Conservation (phyloP, 2,797 vertebrate species). For the Argyrosomus regius region DNA sequence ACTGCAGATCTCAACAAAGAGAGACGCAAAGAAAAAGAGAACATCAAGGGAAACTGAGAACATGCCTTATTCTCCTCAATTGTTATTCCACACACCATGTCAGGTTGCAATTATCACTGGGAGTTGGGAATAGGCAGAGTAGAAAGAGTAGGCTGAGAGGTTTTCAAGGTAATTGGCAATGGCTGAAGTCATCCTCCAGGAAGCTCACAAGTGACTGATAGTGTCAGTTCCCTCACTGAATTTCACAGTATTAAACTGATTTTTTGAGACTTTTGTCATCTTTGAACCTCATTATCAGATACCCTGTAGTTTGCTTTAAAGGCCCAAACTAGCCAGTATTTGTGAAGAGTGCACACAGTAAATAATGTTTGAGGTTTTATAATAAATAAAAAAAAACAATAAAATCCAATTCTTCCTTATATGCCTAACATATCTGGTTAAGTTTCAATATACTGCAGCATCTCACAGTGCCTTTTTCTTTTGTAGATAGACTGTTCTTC, state of each 20-base stretch:
- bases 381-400: neutral
- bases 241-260: constrained; percentile 5
- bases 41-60: constrained; percentile 58
- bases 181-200: constrained; percentile 53
- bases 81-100: constrained; percentile 73
- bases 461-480: neutral
- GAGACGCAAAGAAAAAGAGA: constrained; percentile 54
- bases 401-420: neutral
- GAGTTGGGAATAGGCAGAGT: constrained; percentile 57
- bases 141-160: constrained; percentile 51
- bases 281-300: constrained; percentile 33
- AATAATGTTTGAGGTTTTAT: neutral
- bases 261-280: constrained; percentile 7
- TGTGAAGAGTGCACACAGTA: neutral
- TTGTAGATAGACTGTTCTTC: neutral
- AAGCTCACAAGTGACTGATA: constrained; percentile 47
- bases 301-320: constrained; percentile 14
- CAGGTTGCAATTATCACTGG: constrained; percentile 68
- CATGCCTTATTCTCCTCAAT: constrained; percentile 53
- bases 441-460: neutral
- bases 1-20: constrained; percentile 36
- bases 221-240: constrained; percentile 16
- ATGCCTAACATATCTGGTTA: too few relatives aligned
- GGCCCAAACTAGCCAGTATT: neutral
- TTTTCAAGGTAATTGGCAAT: constrained; percentile 66